Percentiles rank a stretch among this genome's conserved stretches.
These are phyloP conservation scores for Psilanteris sp. DNA, from an alignment of 1,140 invertebrate genomes.

Conservation along the genomic window DNA sequence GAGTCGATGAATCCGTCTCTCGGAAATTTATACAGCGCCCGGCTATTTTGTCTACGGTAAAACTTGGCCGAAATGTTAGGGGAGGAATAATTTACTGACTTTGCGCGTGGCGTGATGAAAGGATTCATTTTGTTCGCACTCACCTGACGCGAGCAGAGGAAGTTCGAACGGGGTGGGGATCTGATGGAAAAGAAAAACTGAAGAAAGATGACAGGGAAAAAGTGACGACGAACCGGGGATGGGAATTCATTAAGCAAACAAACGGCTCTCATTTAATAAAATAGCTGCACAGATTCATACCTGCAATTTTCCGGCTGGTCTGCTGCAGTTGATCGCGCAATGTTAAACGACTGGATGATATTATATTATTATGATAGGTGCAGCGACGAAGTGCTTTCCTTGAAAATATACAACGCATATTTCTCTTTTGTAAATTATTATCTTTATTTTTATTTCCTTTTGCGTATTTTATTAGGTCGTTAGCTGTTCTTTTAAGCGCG, in stretches of 20 bases:
- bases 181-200: constrained; percentile 14
- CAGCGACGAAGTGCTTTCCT: not conserved
- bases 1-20: constrained; percentile 8
- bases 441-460: constrained; percentile 1
- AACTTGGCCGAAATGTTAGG: constrained; percentile 39
- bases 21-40: constrained; percentile 43
- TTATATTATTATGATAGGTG: constrained; percentile 11
- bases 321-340: constrained; percentile 6
- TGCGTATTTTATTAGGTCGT: not conserved
- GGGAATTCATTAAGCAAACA: constrained; percentile 52
- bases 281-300: constrained; percentile 26
- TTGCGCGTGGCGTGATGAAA: constrained; percentile 30
- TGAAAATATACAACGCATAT: not conserved
- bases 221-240: not conserved
- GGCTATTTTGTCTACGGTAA: constrained; percentile 52
- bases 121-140: constrained; percentile 48
- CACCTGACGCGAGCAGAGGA: constrained; percentile 30
- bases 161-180: constrained; percentile 23
- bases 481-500: not conserved
- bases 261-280: constrained; percentile 46
- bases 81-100: constrained; percentile 55
- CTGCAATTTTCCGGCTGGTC: constrained; percentile 22
- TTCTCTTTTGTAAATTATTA: constrained; percentile 8
- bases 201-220: constrained; percentile 20
- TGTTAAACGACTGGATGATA: constrained; percentile 16